Conservation (phyloP, 2,113 vertebrate species). For the Orthochromis indermauri region DNA sequence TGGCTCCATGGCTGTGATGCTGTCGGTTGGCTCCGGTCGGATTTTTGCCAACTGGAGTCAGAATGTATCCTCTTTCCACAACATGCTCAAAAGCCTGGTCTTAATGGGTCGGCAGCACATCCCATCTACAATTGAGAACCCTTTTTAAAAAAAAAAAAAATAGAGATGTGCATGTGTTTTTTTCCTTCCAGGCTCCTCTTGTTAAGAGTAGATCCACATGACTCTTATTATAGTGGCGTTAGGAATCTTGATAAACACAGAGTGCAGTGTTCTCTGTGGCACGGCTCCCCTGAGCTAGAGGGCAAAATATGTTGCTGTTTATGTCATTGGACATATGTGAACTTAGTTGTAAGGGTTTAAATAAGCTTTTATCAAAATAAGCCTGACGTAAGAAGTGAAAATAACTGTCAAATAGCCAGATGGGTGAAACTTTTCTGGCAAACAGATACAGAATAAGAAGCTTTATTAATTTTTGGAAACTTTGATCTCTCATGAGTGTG, state of each 20-base stretch:
- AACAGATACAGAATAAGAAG: neutral
- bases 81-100: neutral
- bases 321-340: neutral
- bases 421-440: neutral
- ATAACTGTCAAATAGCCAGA: neutral
- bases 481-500: neutral
- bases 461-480: neutral
- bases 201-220: conserved; percentile 39
- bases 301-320: neutral
- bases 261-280: neutral
- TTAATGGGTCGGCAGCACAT: neutral
- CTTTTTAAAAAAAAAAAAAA: neutral
- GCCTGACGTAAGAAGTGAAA: neutral
- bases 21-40: rapidly evolving
- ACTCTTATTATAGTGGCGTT: conserved; percentile 35
- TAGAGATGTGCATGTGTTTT: neutral
- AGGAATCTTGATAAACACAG: neutral
- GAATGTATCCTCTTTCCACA: neutral
- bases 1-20: neutral
- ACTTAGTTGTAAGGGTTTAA: neutral
- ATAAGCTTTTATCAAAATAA: neutral
- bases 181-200: neutral
- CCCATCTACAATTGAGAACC: neutral
- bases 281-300: neutral
- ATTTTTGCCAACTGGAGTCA: neutral